phyloP scores from a whole-genome alignment of 2,797 vertebrate species.

The Crax fasciolata region DNA sequence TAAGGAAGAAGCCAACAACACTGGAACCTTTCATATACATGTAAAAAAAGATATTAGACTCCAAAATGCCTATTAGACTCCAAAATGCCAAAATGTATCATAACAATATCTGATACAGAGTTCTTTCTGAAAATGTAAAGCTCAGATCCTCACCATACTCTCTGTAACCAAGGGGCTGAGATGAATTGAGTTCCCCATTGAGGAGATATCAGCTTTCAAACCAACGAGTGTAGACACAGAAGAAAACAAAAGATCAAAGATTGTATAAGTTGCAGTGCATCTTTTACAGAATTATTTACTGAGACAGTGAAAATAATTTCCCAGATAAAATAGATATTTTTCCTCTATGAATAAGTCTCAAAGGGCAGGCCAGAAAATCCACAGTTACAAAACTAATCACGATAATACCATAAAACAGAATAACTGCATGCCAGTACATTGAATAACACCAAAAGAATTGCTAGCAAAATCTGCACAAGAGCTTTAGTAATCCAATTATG shows the following conservation, averaged over 20 bases:
- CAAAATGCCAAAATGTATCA: too few species aligned
- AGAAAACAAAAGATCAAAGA: not conserved
- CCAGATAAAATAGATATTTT: not conserved
- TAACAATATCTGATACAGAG: not conserved
- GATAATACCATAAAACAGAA: not conserved
- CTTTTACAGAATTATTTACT: not conserved
- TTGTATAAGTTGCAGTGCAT: not conserved
- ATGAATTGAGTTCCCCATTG: not conserved
- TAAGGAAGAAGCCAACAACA: not conserved
- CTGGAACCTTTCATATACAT: fast-evolving
- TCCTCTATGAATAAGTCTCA: not conserved
- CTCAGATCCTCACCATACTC: not conserved
- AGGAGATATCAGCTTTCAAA: not conserved
- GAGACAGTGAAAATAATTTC: not conserved
- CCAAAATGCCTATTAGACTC: not conserved
- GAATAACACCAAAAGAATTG: not conserved
- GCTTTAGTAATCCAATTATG: not conserved
- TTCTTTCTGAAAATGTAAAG: not conserved
- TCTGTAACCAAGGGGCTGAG: not conserved
- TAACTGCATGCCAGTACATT: not conserved
- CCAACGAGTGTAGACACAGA: not conserved
- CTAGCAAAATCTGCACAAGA: not conserved
- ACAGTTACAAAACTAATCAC: not conserved
- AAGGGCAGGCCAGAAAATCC: not conserved
- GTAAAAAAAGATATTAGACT: not conserved